These are phyloP conservation scores for Actinia tenebrosa DNA, from an alignment of 64 coral and sea anemone genomes.

Conservation along the genomic window DNA sequence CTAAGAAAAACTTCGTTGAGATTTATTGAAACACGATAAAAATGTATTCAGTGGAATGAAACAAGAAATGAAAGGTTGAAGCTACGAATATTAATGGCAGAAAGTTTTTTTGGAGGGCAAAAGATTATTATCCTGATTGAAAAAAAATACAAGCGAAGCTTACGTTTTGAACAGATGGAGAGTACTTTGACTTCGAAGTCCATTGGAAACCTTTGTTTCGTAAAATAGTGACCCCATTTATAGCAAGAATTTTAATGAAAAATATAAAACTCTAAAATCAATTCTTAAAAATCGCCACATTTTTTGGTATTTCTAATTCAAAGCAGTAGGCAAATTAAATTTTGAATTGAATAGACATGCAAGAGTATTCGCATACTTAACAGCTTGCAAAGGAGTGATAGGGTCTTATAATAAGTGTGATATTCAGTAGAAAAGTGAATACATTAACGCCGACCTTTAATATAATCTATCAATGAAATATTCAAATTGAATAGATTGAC, in stretches of 20 bases:
- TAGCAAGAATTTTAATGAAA: conserved; percentile 3
- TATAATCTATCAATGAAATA: not conserved
- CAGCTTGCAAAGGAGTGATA: not conserved
- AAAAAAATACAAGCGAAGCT: not conserved
- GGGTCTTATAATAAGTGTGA: not conserved
- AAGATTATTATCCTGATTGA: not conserved
- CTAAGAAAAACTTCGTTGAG: not conserved
- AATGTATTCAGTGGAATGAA: not conserved
- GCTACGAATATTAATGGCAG: not conserved
- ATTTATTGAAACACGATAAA: not conserved
- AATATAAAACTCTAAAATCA: not conserved
- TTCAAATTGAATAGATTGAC: not conserved
- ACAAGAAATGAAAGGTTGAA: not conserved
- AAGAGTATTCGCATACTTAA: not conserved
- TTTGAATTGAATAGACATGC: not conserved
- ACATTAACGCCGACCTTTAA: not conserved
- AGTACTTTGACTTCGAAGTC: not conserved
- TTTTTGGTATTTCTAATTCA: not conserved
- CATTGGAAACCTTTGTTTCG: not conserved
- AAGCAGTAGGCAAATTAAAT: not conserved
- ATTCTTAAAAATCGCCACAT: not conserved
- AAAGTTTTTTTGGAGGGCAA: not conserved
- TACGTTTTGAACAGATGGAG: not conserved
- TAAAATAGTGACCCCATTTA: not conserved
- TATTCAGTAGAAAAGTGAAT: not conserved